Evolutionary conservation across 2,888 invertebrate genomes (phyloP).

Genomic region (Volucella inanis): DNA sequence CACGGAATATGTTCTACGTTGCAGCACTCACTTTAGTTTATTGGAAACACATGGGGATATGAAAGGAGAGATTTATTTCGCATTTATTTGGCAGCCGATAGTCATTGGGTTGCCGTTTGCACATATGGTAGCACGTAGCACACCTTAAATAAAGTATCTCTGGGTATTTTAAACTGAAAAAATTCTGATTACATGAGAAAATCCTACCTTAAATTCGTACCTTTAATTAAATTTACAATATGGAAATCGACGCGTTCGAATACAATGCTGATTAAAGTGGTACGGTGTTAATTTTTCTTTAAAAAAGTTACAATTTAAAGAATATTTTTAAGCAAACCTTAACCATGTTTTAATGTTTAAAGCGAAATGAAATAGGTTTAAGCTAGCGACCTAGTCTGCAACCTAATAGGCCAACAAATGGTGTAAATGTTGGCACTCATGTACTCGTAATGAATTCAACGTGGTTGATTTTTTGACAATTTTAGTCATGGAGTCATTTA

Average conservation of each 20-base stretch:
- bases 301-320: too few species aligned
- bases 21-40: conserved; percentile 50
- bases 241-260: conserved; percentile 1
- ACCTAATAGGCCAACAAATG: too few species aligned
- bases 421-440: too few species aligned
- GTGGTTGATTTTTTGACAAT: too few species aligned
- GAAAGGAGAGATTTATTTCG: conserved; percentile 33
- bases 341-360: too few species aligned
- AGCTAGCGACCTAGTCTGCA: too few species aligned
- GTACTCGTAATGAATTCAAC: too few species aligned
- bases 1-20: conserved; percentile 59
- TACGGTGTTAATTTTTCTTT: too few species aligned
- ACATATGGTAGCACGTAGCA: conserved; percentile 17
- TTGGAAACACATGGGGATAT: conserved; percentile 26
- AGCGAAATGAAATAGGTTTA: too few species aligned
- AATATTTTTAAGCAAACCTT: too few species aligned
- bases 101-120: conserved; percentile 37
- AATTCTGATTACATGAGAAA: conserved; percentile 16
- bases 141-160: conserved; percentile 48
- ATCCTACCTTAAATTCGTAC: conserved; percentile 37
- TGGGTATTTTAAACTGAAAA: conserved; percentile 42
- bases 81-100: conserved; percentile 47
- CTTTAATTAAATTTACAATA: conserved; percentile 57
- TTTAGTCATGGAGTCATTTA: too few species aligned
- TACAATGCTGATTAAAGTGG: too few species aligned